Evolutionary conservation across 2,888 invertebrate species (phyloP).

Genomic region (Allygus modestus): DNA sequence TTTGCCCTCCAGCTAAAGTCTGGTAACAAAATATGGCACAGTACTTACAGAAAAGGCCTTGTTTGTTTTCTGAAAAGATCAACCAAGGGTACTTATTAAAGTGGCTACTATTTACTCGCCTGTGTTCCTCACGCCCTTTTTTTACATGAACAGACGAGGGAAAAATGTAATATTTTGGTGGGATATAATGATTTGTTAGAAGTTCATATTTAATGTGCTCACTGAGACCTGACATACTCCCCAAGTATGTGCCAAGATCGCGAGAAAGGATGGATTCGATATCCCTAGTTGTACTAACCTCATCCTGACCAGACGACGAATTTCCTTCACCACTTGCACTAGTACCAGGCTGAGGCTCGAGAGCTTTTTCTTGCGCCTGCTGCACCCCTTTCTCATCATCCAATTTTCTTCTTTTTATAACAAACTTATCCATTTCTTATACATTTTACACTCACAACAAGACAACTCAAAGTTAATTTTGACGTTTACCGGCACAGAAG

Average conservation of each 20-base stretch:
- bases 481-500: too few species aligned
- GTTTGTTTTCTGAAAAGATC: neutral
- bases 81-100: slow-evolving; percentile 23
- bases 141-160: neutral
- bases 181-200: slow-evolving; percentile 19
- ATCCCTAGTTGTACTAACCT: too few species aligned
- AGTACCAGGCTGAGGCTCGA: too few species aligned
- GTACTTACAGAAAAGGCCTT: slow-evolving; percentile 33
- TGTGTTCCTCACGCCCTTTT: slow-evolving; percentile 8
- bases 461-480: too few species aligned
- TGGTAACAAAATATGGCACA: slow-evolving; percentile 10
- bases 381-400: too few species aligned
- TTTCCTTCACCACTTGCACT: too few species aligned
- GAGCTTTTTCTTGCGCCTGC: too few species aligned
- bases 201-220: slow-evolving; percentile 7
- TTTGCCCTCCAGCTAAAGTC: neutral
- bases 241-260: neutral
- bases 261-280: too few species aligned
- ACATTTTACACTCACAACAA: too few species aligned
- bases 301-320: too few species aligned
- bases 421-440: too few species aligned
- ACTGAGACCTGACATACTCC: neutral
- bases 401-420: too few species aligned
- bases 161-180: neutral
- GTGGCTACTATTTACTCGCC: neutral